These are phyloP conservation scores for Dorcus hopei DNA, from an alignment of 2,888 invertebrate species.

Conservation along the genomic window DNA sequence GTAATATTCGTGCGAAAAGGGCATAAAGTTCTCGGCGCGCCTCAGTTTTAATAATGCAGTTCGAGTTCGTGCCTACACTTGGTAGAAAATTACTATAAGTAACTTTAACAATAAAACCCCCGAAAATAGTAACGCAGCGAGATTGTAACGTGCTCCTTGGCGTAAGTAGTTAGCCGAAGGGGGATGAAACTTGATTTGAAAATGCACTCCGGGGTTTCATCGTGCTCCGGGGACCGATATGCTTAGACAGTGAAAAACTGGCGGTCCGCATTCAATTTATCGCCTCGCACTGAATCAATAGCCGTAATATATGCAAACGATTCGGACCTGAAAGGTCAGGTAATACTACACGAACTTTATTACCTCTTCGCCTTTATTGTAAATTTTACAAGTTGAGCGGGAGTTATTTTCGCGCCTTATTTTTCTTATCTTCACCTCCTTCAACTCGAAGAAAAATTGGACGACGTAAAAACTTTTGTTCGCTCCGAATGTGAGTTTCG, in stretches of 20 bases:
- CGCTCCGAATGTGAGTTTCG: not conserved
- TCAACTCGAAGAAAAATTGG: not conserved
- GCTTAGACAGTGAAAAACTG: slow-evolving; percentile 46
- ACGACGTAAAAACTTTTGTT: slow-evolving; percentile 1
- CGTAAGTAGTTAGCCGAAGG: slow-evolving; percentile 27
- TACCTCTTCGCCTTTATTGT: slow-evolving; percentile 18
- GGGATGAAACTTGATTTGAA: slow-evolving; percentile 39
- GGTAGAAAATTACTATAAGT: not conserved
- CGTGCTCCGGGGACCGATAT: slow-evolving; percentile 41
- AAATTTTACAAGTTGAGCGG: slow-evolving; percentile 5
- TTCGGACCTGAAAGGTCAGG: slow-evolving; percentile 38
- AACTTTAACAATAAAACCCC: slow-evolving; percentile 1
- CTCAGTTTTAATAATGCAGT: not conserved
- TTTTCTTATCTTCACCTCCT: slow-evolving; percentile 1
- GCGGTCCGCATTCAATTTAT: slow-evolving; percentile 47
- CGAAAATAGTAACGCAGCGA: not conserved
- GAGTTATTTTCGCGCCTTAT: not conserved
- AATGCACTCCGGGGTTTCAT: slow-evolving; percentile 42
- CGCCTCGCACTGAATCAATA: slow-evolving; percentile 40
- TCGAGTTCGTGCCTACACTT: not conserved
- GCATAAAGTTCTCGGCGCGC: too few species aligned
- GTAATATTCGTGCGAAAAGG: too few species aligned
- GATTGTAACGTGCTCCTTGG: slow-evolving; percentile 10
- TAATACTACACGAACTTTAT: slow-evolving; percentile 35
- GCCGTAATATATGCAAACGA: slow-evolving; percentile 42